These are phyloP conservation scores for Styela clava DNA, from an alignment of 23 tunicate genomes.

Conservation along the genomic window DNA sequence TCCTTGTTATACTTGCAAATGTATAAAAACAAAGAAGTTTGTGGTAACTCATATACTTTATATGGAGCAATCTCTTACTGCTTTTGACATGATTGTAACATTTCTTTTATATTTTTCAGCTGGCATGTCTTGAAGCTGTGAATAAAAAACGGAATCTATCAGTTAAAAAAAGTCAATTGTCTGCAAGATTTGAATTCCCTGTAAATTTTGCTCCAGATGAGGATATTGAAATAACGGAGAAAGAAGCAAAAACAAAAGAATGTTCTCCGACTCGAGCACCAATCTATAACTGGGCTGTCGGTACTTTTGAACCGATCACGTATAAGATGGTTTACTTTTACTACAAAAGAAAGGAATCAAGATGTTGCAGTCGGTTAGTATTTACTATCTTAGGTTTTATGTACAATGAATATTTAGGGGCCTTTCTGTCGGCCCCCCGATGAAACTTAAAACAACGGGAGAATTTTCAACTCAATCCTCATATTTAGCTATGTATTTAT, in stretches of 20 bases:
- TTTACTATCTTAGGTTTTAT: no score
- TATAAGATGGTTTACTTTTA: slow-evolving; percentile 3
- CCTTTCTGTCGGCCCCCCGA: no score
- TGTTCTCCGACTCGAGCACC: slow-evolving; percentile 22
- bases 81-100: no score
- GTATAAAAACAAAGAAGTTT: neutral
- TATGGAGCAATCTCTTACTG: no score
- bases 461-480: no score
- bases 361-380: slow-evolving; percentile 20
- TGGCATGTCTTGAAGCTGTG: slow-evolving; percentile 7
- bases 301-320: slow-evolving; percentile 18
- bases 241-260: slow-evolving; percentile 15
- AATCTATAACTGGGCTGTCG: slow-evolving; percentile 1
- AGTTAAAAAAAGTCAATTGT: neutral
- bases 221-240: neutral
- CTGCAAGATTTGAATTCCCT: slow-evolving; percentile 5
- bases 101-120: neutral
- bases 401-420: no score
- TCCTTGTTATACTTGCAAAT: slow-evolving; percentile 13
- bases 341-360: neutral
- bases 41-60: slow-evolving; percentile 8
- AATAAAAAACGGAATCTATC: neutral
- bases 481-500: no score
- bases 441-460: no score
- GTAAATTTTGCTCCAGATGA: neutral